Conservation (phyloP, 2,888 invertebrate species). For the Pseudococcus jackbeardsleyi region DNA sequence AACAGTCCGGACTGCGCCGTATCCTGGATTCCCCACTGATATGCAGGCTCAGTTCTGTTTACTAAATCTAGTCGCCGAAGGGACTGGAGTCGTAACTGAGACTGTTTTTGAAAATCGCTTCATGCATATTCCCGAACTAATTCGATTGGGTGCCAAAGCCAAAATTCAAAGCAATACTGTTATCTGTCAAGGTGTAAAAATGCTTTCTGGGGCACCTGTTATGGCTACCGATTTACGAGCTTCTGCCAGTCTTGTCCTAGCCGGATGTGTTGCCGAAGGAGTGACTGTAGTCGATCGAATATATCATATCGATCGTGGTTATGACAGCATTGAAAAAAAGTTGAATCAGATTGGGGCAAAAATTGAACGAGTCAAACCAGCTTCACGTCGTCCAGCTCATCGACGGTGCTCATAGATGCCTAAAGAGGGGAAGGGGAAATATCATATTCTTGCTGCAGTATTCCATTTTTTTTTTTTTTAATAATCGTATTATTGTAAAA, state of each 20-base stretch:
- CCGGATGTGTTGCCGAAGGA: constrained; percentile 60
- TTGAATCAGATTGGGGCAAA: constrained; percentile 26
- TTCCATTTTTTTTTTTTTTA: too few species aligned
- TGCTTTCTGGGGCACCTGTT: constrained; percentile 48
- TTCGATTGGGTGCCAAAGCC: constrained; percentile 63
- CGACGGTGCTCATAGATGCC: too few species aligned
- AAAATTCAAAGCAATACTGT: constrained; percentile 57
- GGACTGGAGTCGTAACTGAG: constrained; percentile 55
- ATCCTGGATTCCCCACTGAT: constrained; percentile 63
- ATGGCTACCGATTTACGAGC: constrained; percentile 66
- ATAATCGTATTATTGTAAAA: too few species aligned
- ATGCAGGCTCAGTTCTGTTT: constrained; percentile 59
- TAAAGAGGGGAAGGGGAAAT: too few species aligned
- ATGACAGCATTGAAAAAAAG: constrained; percentile 7
- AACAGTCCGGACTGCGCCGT: neutral
- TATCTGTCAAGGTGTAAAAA: constrained; percentile 41
- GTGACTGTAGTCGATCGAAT: neutral
- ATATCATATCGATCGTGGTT: constrained; percentile 57
- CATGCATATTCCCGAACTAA: constrained; percentile 64
- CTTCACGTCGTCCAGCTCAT: too few species aligned
- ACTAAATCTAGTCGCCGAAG: constrained; percentile 43
- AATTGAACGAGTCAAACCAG: neutral
- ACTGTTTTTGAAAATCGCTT: constrained; percentile 66
- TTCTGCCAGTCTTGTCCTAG: constrained; percentile 62
- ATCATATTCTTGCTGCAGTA: too few species aligned